Evolutionary conservation across 2,797 vertebrate genomes (phyloP).

Genomic region (Dendrocincla tyrannina): DNA sequence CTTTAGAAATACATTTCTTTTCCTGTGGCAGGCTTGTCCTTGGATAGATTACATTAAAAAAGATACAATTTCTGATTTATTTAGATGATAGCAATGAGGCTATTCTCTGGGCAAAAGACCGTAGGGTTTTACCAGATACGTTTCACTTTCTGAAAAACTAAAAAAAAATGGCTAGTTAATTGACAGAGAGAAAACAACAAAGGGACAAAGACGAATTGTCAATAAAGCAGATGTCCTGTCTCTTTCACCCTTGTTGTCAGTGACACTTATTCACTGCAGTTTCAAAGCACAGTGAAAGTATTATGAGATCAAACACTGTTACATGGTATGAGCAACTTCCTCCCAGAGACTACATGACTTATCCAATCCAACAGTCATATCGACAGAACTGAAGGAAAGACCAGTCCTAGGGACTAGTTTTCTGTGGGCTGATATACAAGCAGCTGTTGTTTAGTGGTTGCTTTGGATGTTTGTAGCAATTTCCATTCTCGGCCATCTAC

Average conservation of each 20-base stretch:
- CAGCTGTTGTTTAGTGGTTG: neutral
- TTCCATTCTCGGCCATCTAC: neutral
- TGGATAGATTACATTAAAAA: neutral
- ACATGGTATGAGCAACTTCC: neutral
- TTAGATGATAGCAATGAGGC: neutral
- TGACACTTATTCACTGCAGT: neutral
- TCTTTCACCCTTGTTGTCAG: neutral
- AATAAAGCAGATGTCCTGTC: neutral
- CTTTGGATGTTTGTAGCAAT: neutral
- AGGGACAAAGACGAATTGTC: neutral
- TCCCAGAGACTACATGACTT: neutral
- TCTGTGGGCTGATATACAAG: neutral
- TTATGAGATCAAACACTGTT: neutral
- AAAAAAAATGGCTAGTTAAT: neutral
- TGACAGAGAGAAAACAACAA: neutral
- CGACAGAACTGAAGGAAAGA: neutral
- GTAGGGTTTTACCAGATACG: neutral
- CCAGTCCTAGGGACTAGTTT: neutral
- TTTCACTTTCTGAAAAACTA: neutral
- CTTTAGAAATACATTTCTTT: neutral
- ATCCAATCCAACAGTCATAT: neutral
- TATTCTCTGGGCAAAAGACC: neutral
- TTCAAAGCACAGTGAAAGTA: neutral
- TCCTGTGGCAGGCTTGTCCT: neutral
- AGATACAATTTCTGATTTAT: neutral